Percentiles rank a stretch among this genome's conserved stretches.
These are phyloP conservation scores for Amphiprion clarkii DNA, from an alignment of 2,797 vertebrate genomes.

Conservation along the genomic window DNA sequence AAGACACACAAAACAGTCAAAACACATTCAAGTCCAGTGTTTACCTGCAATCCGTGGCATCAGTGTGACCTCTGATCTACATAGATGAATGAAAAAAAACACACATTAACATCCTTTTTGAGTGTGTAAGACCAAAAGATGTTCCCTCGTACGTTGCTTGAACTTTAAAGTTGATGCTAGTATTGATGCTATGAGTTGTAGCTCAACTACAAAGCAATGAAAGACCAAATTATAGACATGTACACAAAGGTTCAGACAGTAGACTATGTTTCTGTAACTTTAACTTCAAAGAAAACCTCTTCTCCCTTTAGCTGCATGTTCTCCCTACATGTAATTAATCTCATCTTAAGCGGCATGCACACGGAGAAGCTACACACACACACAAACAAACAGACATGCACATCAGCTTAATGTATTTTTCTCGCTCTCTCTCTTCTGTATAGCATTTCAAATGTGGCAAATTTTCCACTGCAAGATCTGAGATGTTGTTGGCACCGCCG, in stretches of 20 bases:
- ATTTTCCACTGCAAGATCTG: slow-evolving; percentile 30
- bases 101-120: not conserved
- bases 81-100: too few species aligned
- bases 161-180: not conserved
- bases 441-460: slow-evolving; percentile 38
- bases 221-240: slow-evolving; percentile 34
- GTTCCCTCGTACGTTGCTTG: too few species aligned
- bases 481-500: slow-evolving; percentile 35
- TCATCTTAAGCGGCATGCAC: slow-evolving; percentile 24
- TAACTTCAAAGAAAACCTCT: slow-evolving; percentile 46
- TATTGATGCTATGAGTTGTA: slow-evolving; percentile 16
- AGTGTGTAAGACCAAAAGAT: not conserved
- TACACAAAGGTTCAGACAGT: slow-evolving; percentile 10
- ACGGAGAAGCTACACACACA: slow-evolving; percentile 17
- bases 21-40: too few species aligned
- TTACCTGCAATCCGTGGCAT: too few species aligned
- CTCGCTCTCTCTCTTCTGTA: slow-evolving; percentile 7
- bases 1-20: too few species aligned
- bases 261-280: slow-evolving; percentile 19
- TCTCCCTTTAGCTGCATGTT: slow-evolving; percentile 35
- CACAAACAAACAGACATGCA: not conserved
- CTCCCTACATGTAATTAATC: slow-evolving; percentile 38
- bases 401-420: slow-evolving; percentile 16
- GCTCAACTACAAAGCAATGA: slow-evolving; percentile 35
- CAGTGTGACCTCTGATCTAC: too few species aligned